Conservation (phyloP, 2,888 invertebrate species). For the Apamea monoglypha region DNA sequence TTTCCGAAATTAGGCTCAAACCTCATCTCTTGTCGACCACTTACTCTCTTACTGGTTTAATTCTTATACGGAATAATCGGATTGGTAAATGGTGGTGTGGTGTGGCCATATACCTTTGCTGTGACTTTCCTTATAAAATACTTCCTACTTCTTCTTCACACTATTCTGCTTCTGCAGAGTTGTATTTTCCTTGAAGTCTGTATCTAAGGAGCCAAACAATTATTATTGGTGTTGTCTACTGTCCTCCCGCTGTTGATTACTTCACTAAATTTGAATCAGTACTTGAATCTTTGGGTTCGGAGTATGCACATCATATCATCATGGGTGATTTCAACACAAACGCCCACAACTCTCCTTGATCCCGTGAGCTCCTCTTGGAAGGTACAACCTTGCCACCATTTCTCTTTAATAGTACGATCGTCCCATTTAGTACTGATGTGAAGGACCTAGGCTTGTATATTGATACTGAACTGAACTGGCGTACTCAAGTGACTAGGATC, state of each 20-base stretch:
- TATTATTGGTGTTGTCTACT: too few relatives aligned
- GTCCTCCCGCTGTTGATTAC: too few relatives aligned
- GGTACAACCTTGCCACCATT: background rate
- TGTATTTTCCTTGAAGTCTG: background rate
- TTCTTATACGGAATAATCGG: too few relatives aligned
- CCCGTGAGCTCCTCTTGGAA: background rate
- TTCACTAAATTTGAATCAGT: too few relatives aligned
- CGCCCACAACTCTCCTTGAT: too few relatives aligned
- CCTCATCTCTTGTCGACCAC: background rate
- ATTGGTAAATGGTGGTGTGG: slow-evolving; percentile 1
- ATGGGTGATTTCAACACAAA: too few relatives aligned
- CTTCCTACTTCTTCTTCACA: background rate
- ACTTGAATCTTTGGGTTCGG: too few relatives aligned
- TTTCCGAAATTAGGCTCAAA: background rate
- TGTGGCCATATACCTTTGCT: background rate
- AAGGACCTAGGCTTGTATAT: too few relatives aligned
- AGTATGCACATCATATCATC: too few relatives aligned
- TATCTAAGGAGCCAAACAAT: background rate
- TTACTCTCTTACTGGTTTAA: background rate
- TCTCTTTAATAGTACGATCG: background rate
- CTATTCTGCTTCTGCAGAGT: background rate
- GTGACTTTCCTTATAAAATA: background rate
- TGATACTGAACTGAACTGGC: background rate
- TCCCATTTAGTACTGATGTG: background rate
- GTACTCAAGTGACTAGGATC: background rate